These are phyloP conservation scores for Pelvicachromis taeniatus DNA, from an alignment of 2,113 vertebrate species.

Conservation along the genomic window DNA sequence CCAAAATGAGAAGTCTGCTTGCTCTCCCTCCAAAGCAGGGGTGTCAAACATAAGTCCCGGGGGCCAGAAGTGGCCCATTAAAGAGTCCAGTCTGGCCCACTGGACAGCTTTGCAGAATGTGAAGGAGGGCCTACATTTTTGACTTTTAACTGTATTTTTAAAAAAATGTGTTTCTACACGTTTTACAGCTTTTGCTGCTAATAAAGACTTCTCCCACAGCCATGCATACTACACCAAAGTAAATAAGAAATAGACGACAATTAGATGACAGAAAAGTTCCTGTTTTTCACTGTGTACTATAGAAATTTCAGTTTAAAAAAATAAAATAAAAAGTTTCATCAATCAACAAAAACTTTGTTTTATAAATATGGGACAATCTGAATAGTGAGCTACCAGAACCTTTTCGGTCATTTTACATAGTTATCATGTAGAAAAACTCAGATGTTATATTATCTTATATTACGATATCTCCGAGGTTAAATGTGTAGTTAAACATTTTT, in stretches of 20 bases:
- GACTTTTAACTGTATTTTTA: neutral
- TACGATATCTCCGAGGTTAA: neutral
- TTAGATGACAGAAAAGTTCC: neutral
- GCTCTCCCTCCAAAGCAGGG: neutral
- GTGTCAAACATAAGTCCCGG: neutral
- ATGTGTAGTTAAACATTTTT: neutral
- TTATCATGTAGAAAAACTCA: neutral
- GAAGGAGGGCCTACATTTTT: neutral
- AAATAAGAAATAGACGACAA: neutral
- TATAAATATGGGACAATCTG: neutral
- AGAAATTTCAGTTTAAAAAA: neutral
- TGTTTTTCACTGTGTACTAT: neutral
- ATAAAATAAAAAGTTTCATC: neutral
- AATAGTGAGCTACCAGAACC: neutral
- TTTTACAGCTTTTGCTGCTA: neutral
- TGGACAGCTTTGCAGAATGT: neutral
- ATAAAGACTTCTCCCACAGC: accelerated
- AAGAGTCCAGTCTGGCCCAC: neutral
- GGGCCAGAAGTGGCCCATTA: neutral
- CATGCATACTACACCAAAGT: neutral
- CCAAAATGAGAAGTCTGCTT: accelerated
- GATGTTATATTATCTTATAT: neutral
- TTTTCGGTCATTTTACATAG: neutral
- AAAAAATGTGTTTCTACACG: neutral
- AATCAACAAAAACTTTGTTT: neutral